Evolutionary conservation across 2,113 vertebrate genomes (phyloP), one percentile per base, ranked within the genome.

Genomic region (Brienomyrus brachyistius): DNA sequence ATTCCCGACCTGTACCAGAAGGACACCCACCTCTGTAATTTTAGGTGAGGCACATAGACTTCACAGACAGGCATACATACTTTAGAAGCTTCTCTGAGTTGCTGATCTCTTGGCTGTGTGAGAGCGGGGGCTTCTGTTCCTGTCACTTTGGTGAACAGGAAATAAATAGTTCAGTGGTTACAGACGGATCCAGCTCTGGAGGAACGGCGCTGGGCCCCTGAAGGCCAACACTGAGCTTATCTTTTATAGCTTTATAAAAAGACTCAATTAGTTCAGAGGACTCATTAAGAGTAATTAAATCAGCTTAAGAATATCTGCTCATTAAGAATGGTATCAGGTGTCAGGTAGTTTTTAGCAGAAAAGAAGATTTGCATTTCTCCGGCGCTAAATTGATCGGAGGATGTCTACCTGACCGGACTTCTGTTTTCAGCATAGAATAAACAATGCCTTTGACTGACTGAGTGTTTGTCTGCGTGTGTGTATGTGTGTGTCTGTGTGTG

Each of bases 211-310:
- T 27, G 23, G 47, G n/a, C 51, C 82, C 82, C 82, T n/a, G 82
- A 48, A 84, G 82, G 43, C 8, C 3, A 84, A 47, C 82, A n/a
- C 82, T 84, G 82, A 48, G 47, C 43, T 84, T 50, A 48, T 23
- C 82, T 47, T 84, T 84, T 84, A 84, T 8, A 21, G 43, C 8
- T 84, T 84, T 84, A 48, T 84, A 84, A 84, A 48, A 50, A 84
- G 82, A 84, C 43, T 47, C 17, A 84, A 84, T 84, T 45, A 84
- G 47, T 84, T 84, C 43, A 47, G 45, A 84, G 40, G 45, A 47
- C 23, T 84, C 82, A 84, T 48, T 84, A 84, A 47, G 43, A 84
- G 82, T 45, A 84, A 84, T 84, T 84, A 47, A 84, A 84, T 84
- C 47, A 48, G 23, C 43, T 23, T 48, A 84, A 45, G 19, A 47